Evolutionary conservation across 2,113 vertebrate genomes (phyloP).

Genomic region (Dipodomys stephensi): DNA sequence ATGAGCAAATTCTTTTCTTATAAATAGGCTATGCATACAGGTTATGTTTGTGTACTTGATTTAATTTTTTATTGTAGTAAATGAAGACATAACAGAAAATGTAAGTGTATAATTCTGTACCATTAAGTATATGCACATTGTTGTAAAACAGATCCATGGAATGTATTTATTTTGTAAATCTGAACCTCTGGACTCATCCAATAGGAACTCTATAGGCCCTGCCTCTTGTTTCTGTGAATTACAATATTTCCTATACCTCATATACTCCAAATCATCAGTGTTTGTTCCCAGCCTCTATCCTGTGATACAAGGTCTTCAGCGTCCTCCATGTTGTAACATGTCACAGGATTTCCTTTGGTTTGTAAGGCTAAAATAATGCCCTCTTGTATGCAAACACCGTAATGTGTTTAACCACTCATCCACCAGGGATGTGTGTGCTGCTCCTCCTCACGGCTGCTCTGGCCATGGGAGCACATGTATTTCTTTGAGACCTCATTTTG

Average conservation of each 20-base stretch:
- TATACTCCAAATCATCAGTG: not conserved
- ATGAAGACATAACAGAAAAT: not conserved
- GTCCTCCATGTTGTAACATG: not conserved
- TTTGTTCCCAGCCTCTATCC: not conserved
- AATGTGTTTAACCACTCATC: too few relatives aligned
- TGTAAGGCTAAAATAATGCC: not conserved
- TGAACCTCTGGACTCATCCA: not conserved
- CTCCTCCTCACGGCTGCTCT: too few relatives aligned
- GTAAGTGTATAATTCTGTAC: not conserved
- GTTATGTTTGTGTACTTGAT: not conserved
- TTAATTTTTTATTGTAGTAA: not conserved
- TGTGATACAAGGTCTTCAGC: not conserved
- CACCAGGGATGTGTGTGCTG: too few relatives aligned
- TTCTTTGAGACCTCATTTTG: not conserved
- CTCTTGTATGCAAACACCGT: too few relatives aligned
- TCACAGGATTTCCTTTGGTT: not conserved
- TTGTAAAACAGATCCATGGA: not conserved
- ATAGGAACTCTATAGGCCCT: too few relatives aligned
- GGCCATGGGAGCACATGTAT: too few relatives aligned
- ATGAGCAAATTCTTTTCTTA: not conserved
- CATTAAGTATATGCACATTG: too few relatives aligned
- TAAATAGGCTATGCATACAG: not conserved
- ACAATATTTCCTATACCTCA: too few relatives aligned
- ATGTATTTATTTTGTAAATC: not conserved
- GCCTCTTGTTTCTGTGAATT: not conserved